Evolutionary conservation across 2,797 vertebrate species (phyloP).

Genomic region (Notolepis coatsorum): DNA sequence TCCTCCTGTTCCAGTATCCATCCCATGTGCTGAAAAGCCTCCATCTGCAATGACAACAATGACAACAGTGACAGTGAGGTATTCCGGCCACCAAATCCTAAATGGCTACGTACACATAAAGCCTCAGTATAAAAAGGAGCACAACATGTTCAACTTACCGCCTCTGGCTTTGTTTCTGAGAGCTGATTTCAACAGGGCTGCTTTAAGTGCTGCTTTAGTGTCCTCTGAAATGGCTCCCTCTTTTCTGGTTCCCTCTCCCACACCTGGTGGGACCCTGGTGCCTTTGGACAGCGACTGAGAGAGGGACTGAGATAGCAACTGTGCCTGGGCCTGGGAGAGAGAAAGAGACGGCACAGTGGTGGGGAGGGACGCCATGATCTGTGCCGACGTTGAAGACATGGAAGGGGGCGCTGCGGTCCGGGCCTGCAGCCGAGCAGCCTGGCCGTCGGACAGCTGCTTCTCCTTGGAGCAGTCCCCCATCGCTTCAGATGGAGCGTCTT

Average conservation of each 20-base stretch:
- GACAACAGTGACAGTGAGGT: too few relatives aligned
- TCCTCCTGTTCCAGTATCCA: slow-evolving; percentile 58
- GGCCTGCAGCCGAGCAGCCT: slow-evolving; percentile 46
- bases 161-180: slow-evolving; percentile 89
- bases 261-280: slow-evolving; percentile 62
- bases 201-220: slow-evolving; percentile 94
- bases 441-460: slow-evolving; percentile 51
- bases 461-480: slow-evolving; percentile 68
- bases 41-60: slow-evolving; percentile 71
- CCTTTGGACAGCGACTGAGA: slow-evolving; percentile 78
- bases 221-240: slow-evolving; percentile 94
- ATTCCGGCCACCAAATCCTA: neutral
- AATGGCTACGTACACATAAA: neutral
- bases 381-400: slow-evolving; percentile 53
- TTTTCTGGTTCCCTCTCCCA: slow-evolving; percentile 78
- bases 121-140: neutral
- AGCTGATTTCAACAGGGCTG: slow-evolving; percentile 89
- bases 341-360: slow-evolving; percentile 74
- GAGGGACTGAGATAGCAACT: slow-evolving; percentile 80
- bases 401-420: slow-evolving; percentile 51
- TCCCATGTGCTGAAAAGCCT: slow-evolving; percentile 52
- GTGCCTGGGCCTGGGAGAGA: slow-evolving; percentile 78
- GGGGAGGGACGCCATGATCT: slow-evolving; percentile 51
- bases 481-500: slow-evolving; percentile 64
- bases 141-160: slow-evolving; percentile 74